Percentiles rank a stretch among this genome's conserved stretches.
phyloP scores from a whole-genome alignment of 2,888 invertebrate species.

The Mechanitis messenoides region DNA sequence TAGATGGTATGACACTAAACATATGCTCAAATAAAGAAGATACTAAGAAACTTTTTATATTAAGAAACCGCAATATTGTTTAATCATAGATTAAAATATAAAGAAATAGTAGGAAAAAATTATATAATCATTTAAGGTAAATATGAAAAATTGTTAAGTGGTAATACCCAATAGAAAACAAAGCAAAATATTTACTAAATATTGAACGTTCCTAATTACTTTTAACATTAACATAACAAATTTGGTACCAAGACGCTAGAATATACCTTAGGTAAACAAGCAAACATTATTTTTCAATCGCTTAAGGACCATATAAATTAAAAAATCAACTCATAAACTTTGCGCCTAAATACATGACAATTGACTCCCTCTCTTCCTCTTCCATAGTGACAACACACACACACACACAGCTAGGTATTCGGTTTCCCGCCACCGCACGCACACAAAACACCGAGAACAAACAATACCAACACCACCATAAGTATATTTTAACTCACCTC shows the following conservation, averaged over 20 bases:
- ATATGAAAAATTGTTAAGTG: conserved; percentile 4
- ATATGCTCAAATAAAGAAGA: too few relatives aligned
- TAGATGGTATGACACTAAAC: too few relatives aligned
- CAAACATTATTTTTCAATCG: conserved; percentile 35
- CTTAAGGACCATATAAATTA: conserved; percentile 62
- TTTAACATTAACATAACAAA: conserved; percentile 51
- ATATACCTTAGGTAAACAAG: conserved; percentile 22
- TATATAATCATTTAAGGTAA: conserved; percentile 13
- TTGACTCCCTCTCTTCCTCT: conserved; percentile 54
- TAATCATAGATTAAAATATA: conserved; percentile 1
- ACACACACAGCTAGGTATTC: conserved; percentile 70
- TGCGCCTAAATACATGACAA: conserved; percentile 75
- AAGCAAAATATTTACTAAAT: conserved; percentile 16
- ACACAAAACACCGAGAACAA: conserved; percentile 72
- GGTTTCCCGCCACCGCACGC: conserved; percentile 75
- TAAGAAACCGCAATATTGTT: not conserved
- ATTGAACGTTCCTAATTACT: conserved; percentile 27
- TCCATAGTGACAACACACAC: conserved; percentile 59
- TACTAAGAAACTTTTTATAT: too few relatives aligned
- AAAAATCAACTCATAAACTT: conserved; percentile 70
- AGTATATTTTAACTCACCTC: conserved; percentile 77
- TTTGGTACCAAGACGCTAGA: conserved; percentile 58
- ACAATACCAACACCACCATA: conserved; percentile 76
- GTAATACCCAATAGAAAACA: conserved; percentile 4
- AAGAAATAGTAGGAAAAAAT: conserved; percentile 9